Evolutionary conservation across 2,888 invertebrate species (phyloP), one percentile per base, ranked within the genome.

Genomic region (Piscicola geometra): DNA sequence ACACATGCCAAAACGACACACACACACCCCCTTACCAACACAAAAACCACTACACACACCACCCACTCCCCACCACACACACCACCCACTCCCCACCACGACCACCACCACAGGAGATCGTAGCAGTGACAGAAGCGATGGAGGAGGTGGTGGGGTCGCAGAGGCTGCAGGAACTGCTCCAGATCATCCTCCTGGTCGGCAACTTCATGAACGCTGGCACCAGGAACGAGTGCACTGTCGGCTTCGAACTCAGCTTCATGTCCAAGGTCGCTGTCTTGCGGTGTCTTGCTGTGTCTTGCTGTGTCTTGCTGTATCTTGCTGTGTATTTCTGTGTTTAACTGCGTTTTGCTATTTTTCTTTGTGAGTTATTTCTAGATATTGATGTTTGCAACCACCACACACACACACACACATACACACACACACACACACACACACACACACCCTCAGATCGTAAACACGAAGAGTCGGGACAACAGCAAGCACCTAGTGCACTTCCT

Each of bases 171-270:
- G 91, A 90, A 84, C 90, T 99, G 71, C 86, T 99, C 21, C 93
- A 97, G 85, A 87, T 98, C 0, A 89, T 98, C 77, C 87, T 99
- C 0, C 86, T 96, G 18, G 87, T 97, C 32, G 98, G 98, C 1
- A 99, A 99, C 86, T 95, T 93, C 83, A 93, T 99, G 93, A 98
- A 98, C 86, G 90, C 93, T 0, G 96, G 96, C 0, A 93, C 94
- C 9, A 91, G 91, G 82, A 95, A 96, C 83, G 95, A 92, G 0
- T 93, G 85, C 79, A 94, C 96, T 0, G 92, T 93, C 82, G 99
- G 95, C 0, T 99, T 98, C 85, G 97, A 99, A 86, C 93, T 99
- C 81, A 94, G 91, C 83, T 97, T 93, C 84, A 88, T 99, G 15
- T 92, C 96, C 0, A 97, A 98, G 89, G 93, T 93, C 5, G 12